Percentiles rank a stretch among this genome's conserved stretches.
Evolutionary conservation across 2,888 invertebrate genomes (phyloP).

Genomic region (Drosophila birchii): DNA sequence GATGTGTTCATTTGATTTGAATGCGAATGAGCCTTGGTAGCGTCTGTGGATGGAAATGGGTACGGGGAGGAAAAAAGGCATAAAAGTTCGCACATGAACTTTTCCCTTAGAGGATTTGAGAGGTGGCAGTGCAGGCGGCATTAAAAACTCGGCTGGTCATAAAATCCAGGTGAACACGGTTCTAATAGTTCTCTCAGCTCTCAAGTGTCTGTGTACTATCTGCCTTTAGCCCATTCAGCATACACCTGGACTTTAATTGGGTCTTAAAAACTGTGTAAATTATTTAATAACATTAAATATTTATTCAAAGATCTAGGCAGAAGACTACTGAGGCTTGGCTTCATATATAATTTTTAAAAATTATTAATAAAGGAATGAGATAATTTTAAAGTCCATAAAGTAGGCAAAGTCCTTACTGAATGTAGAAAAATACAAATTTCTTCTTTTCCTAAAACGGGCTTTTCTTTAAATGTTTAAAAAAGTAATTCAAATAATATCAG

Average conservation of each 20-base stretch:
- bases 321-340: background rate
- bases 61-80: constrained; percentile 52
- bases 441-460: rapidly evolving
- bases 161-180: constrained; percentile 53
- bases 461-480: background rate
- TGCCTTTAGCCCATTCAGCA: background rate
- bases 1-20: constrained; percentile 79
- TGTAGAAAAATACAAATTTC: background rate
- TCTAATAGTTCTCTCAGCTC: constrained; percentile 36
- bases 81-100: constrained; percentile 76
- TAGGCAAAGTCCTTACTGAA: background rate
- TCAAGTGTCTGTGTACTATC: constrained; percentile 42
- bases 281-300: background rate
- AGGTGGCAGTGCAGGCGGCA: constrained; percentile 20
- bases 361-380: background rate
- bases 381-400: no score
- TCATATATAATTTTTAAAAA: background rate
- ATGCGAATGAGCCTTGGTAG: constrained; percentile 52
- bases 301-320: background rate
- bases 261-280: background rate
- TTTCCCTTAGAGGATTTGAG: constrained; percentile 26
- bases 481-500: no score
- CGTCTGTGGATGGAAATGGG: constrained; percentile 12
- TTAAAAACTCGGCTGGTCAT: constrained; percentile 62
- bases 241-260: background rate